phyloP scores from a whole-genome alignment of 2,888 invertebrate species.

The Bruchidius siliquastri region DNA sequence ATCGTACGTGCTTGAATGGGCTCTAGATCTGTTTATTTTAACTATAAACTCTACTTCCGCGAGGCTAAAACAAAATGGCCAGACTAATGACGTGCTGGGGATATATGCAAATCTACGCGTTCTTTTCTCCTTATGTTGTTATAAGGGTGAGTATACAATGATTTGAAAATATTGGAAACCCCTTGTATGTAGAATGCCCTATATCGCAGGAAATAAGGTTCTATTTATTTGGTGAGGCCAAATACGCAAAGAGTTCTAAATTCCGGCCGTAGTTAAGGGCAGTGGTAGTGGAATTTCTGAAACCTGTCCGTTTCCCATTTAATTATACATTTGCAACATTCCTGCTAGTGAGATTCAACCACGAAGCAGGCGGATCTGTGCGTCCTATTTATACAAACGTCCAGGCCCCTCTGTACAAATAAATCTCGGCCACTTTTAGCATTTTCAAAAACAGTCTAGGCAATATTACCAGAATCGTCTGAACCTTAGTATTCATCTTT shows the following conservation, averaged over 20 bases:
- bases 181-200: too few relatives aligned
- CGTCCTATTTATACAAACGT: background rate
- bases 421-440: background rate
- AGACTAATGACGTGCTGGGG: too few relatives aligned
- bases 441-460: background rate
- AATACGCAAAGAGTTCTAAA: background rate
- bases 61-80: too few relatives aligned
- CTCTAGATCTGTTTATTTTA: too few relatives aligned
- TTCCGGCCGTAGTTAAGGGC: background rate
- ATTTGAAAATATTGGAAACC: too few relatives aligned
- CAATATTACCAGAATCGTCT: background rate
- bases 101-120: too few relatives aligned
- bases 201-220: too few relatives aligned
- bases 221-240: background rate
- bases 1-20: too few relatives aligned
- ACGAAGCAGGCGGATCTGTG: background rate
- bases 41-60: too few relatives aligned
- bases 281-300: background rate
- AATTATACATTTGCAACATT: background rate
- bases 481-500: too few relatives aligned
- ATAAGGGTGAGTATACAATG: too few relatives aligned
- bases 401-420: background rate
- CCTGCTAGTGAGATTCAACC: background rate
- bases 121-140: too few relatives aligned
- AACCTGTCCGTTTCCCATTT: background rate